These are phyloP conservation scores for Takifugu rubripes DNA, from an alignment of 2,797 vertebrate genomes.

Conservation along the genomic window DNA sequence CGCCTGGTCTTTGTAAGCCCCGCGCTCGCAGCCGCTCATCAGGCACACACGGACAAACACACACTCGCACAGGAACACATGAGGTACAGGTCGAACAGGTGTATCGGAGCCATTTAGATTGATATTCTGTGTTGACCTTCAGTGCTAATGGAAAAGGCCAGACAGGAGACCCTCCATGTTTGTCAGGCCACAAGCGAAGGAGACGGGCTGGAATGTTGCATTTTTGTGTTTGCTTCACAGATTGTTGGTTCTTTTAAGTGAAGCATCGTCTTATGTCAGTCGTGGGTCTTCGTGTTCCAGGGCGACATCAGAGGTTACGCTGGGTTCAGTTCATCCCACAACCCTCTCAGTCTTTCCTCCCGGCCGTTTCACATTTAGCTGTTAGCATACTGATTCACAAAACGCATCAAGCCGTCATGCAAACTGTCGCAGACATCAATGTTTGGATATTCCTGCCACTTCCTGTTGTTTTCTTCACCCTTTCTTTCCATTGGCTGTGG, in stretches of 20 bases:
- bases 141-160: constrained; percentile 54
- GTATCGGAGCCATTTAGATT: constrained; percentile 47
- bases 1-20: constrained; percentile 30
- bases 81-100: constrained; percentile 15
- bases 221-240: neutral
- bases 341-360: too few species aligned
- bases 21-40: neutral
- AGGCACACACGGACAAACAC: neutral
- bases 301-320: too few species aligned
- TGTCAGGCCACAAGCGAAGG: constrained; percentile 19
- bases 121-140: constrained; percentile 62
- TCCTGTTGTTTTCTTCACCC: too few species aligned
- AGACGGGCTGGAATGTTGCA: constrained; percentile 11
- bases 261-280: neutral
- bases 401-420: too few species aligned
- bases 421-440: too few species aligned
- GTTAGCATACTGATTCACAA: too few species aligned
- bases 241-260: constrained; percentile 1
- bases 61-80: constrained; percentile 27
- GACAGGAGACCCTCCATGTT: constrained; percentile 29
- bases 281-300: neutral
- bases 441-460: too few species aligned
- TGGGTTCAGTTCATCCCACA: too few species aligned
- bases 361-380: too few species aligned
- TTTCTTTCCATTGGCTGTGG: too few species aligned